Evolutionary conservation across 2,888 invertebrate species (phyloP).

Genomic region (Orchestes rusci): DNA sequence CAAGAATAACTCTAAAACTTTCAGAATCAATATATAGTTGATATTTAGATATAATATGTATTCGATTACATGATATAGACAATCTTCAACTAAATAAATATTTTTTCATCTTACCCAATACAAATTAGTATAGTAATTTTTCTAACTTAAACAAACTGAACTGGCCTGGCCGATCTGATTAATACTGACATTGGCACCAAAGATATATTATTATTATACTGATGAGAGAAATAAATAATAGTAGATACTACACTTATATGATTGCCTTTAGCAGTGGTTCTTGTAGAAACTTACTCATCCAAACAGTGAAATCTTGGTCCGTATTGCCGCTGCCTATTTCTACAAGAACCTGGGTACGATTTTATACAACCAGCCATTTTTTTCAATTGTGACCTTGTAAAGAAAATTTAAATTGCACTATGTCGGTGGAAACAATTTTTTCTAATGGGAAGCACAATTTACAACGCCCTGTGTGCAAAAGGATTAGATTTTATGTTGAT

Average conservation of each 20-base stretch:
- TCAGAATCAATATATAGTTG: slow-evolving; percentile 42
- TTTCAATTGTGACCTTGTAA: too few species aligned
- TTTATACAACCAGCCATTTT: too few species aligned
- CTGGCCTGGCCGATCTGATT: slow-evolving; percentile 41
- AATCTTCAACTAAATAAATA: slow-evolving; percentile 35
- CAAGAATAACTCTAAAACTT: slow-evolving; percentile 65
- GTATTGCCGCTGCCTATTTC: too few species aligned
- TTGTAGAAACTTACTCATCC: slow-evolving; percentile 9
- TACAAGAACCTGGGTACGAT: slow-evolving; percentile 23
- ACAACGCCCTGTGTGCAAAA: too few species aligned
- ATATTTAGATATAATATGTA: slow-evolving; percentile 44
- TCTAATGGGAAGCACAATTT: too few species aligned
- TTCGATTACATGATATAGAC: slow-evolving; percentile 43
- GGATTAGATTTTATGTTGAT: slow-evolving; percentile 35
- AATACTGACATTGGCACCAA: slow-evolving; percentile 44
- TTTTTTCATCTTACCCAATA: slow-evolving; percentile 28
- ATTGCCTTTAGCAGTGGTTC: slow-evolving; percentile 21
- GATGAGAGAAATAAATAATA: neutral
- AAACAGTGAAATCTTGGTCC: too few species aligned
- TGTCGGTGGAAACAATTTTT: too few species aligned
- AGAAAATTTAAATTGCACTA: too few species aligned
- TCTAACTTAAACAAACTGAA: slow-evolving; percentile 29
- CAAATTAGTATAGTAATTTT: slow-evolving; percentile 30
- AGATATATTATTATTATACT: slow-evolving; percentile 12
- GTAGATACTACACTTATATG: slow-evolving; percentile 10